Evolutionary conservation across 2,113 vertebrate genomes (phyloP).

Genomic region (Excalfactoria chinensis): DNA sequence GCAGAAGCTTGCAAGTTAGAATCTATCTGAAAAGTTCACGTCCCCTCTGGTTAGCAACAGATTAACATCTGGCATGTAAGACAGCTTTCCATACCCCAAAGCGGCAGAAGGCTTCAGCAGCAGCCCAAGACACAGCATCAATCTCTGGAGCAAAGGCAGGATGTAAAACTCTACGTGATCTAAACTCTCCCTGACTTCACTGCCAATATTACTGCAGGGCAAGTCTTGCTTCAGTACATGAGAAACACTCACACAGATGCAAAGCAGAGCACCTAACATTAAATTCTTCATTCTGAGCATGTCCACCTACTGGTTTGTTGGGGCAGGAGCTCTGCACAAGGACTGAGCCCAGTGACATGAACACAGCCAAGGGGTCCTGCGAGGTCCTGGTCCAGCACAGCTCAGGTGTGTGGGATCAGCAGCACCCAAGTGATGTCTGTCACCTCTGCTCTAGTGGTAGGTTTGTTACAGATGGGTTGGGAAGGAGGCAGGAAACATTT

Average conservation of each 20-base stretch:
- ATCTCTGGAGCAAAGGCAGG: background rate
- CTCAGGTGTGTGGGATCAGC: background rate
- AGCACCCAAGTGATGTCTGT: background rate
- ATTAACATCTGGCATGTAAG: constrained; percentile 12
- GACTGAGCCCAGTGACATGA: background rate
- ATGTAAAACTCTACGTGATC: constrained; percentile 1
- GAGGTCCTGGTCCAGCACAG: background rate
- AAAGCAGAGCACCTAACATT: background rate
- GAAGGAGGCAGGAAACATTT: background rate
- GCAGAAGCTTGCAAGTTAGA: constrained; percentile 18
- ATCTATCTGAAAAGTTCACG: constrained; percentile 3
- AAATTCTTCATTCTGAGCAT: fast-evolving
- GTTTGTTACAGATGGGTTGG: fast-evolving
- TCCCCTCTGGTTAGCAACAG: constrained; percentile 44
- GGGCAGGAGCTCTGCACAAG: fast-evolving
- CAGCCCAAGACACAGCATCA: background rate
- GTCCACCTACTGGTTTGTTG: fast-evolving
- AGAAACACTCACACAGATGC: background rate
- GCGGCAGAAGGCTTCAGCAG: background rate
- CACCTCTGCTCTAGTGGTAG: background rate
- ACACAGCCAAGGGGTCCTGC: background rate
- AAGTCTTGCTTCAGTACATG: background rate
- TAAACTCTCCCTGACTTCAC: constrained; percentile 29
- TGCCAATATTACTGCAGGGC: background rate
- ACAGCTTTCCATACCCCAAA: constrained; percentile 14